A percentile compares a stretch with the other conserved stretches of the same genome.
These are phyloP conservation scores for Acrobasis consociella DNA, from an alignment of 2,888 invertebrate genomes.

Conservation along the genomic window DNA sequence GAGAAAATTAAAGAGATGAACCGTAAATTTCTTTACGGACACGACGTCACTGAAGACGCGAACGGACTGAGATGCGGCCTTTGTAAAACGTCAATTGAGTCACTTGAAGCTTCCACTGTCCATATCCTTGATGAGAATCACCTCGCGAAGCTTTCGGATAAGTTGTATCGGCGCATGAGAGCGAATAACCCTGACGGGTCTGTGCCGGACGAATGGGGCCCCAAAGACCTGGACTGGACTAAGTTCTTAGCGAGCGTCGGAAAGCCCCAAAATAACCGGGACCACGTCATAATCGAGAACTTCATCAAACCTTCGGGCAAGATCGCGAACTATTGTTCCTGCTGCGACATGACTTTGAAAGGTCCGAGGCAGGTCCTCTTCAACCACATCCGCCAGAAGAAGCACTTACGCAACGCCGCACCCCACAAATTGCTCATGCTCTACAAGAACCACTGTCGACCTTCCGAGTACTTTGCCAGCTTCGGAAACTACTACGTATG, in stretches of 20 bases:
- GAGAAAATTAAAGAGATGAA: slow-evolving; percentile 70
- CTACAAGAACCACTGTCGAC: slow-evolving; percentile 70
- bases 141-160: slow-evolving; percentile 67
- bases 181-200: slow-evolving; percentile 58
- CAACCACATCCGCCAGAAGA: slow-evolving; percentile 77
- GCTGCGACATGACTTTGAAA: slow-evolving; percentile 74
- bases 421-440: slow-evolving; percentile 65
- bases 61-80: slow-evolving; percentile 56
- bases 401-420: slow-evolving; percentile 73
- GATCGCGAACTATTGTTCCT: slow-evolving; percentile 69
- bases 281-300: slow-evolving; percentile 74
- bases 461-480: slow-evolving; percentile 71
- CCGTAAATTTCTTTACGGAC: slow-evolving; percentile 59
- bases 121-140: slow-evolving; percentile 74
- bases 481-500: slow-evolving; percentile 75
- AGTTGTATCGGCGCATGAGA: slow-evolving; percentile 61
- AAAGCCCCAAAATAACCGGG: slow-evolving; percentile 64
- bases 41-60: slow-evolving; percentile 49
- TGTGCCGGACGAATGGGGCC: slow-evolving; percentile 75
- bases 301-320: slow-evolving; percentile 74
- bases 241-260: slow-evolving; percentile 73
- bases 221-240: slow-evolving; percentile 72
- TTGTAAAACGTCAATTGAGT: slow-evolving; percentile 57
- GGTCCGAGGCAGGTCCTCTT: slow-evolving; percentile 74
- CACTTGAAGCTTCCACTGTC: slow-evolving; percentile 55